Percentiles rank a stretch among this genome's conserved stretches.
These are phyloP conservation scores for Aricia agestis DNA, from an alignment of 1,140 invertebrate species.

Conservation along the genomic window DNA sequence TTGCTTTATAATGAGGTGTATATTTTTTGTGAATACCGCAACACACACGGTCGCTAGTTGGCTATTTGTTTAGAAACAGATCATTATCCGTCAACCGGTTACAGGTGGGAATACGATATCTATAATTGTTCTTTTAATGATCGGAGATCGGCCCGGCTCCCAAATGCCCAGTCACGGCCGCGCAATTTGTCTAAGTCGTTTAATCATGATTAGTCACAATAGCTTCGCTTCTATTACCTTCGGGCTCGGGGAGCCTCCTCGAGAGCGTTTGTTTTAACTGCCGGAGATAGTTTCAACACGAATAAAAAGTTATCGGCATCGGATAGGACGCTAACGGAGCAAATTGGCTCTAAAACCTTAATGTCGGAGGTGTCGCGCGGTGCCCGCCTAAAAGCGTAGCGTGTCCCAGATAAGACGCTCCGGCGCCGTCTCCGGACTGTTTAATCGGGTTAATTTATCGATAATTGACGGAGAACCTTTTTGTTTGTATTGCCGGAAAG, in stretches of 20 bases:
- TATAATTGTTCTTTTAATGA: conserved; percentile 76
- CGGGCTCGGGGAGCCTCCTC: conserved; percentile 40
- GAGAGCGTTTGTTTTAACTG: conserved; percentile 34
- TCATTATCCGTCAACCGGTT: conserved; percentile 71
- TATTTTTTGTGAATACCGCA: conserved; percentile 9
- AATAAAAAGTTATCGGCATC: conserved; percentile 7
- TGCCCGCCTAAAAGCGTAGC: conserved; percentile 74
- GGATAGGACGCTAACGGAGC: conserved; percentile 35
- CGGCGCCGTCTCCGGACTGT: conserved; percentile 70
- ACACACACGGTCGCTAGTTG: conserved; percentile 32
- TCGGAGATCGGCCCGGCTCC: conserved; percentile 61
- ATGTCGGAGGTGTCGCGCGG: conserved; percentile 57
- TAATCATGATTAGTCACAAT: conserved; percentile 75
- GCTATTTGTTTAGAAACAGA: conserved; percentile 71
- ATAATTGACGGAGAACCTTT: conserved; percentile 76
- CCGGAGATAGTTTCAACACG: conserved; percentile 2
- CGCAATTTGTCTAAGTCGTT: conserved; percentile 75
- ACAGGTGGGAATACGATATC: conserved; percentile 72
- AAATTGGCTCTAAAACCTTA: conserved; percentile 64
- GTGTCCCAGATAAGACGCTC: conserved; percentile 67
- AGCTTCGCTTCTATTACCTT: conserved; percentile 66
- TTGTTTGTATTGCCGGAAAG: conserved; percentile 75
- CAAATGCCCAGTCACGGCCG: conserved; percentile 71
- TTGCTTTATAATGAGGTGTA: conserved; percentile 34
- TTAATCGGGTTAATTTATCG: conserved; percentile 76